Base-by-base conservation (phyloP, 2,113 vertebrate species). In the Podocnemis expansa region DNA sequence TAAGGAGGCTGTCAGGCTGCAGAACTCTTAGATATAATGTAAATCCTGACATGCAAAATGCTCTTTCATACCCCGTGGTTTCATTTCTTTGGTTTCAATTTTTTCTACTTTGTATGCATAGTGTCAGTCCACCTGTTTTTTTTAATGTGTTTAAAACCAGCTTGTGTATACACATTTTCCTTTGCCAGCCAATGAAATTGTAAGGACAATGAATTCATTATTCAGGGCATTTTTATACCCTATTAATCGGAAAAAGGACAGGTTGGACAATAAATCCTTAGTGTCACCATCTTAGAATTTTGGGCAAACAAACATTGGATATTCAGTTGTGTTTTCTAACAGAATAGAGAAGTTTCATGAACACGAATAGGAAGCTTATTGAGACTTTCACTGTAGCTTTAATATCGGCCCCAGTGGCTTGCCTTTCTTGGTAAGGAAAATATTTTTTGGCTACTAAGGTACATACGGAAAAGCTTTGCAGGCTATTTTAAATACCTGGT, bases 11-110 rank as follows among this genome's bases (percentile, higher is more conserved):
- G 3, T 31, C 17, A 2, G 49, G 10, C 2, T 56, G 55, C 80
- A 31, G 29, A 7, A 27, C 27, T 38, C 55, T 81, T 84, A 76
- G 41, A 47, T 80, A 67, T 63, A 31, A 47, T 25, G 29, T 8
- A 55, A 51, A 5, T n/a, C 52, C 2, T 8, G 41, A 8, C 5
- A 11, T 1, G 0, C 1, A 9, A 45, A 55, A 5, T 78, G n/a
- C 47, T 43, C 34, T 45, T 24, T 34, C 24, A 13, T 58, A 5
- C 45, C 80, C 89, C 41, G 47, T 63, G 5, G 7, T 56, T 56
- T 6, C 29, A 21, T 79, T 29, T 83, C 24, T 5, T 27, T 22
- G 22, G 38, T 80, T 75, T 31, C 5, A 52, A 1, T 86, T 47
- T 78, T 34, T 34, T 76, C 79, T 7, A 0, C 52, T 89, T 79